Evolutionary conservation across 2,888 invertebrate genomes (phyloP), one percentile per base, ranked within the genome.

Genomic region (Ochlodes sylvanus): DNA sequence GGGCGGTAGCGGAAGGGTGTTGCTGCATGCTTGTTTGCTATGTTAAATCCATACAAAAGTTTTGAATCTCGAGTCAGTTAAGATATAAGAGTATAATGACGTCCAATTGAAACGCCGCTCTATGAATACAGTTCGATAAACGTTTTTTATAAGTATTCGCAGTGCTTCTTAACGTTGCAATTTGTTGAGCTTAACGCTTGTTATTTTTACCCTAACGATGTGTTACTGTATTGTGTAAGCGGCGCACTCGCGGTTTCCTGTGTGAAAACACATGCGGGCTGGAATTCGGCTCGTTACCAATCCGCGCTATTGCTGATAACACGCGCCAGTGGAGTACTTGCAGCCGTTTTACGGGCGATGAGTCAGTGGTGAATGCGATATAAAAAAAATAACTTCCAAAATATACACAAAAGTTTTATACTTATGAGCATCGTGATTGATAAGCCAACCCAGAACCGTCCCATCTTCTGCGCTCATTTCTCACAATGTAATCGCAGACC

Each of bases 241-340:
- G 41, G 5, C 52, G 52, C 17, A 61, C 15, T 27, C 44, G 27
- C 44, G 41, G 32, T 55, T 17, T 63, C 55, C 55, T 63, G 63
- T 58, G 42, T 63, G 15, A 42, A 63, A 60, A 60, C 60, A n/a
- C 17, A 63, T 63, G 54, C 63, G 63, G 63, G 63, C 63, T 44
- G 63, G 63, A 63, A 63, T 63, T 63, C 42, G 54, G 54, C 44
- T 32, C 32, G 57, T 19, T 19, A 17, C 17, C 17, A 44, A 54
- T 15, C 17, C n/a, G 21, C 17, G 14, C 50, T 19, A 0, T 19
- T 12, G 50, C 19, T 50, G 17, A 19, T 50, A 12, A 17, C 44
- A 47, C 15, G 44, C 44, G 44, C 15, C 15, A 17, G 7, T 15
- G 44, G 44, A 47, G 15, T 47, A 17, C 15, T 47, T 47, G 2